Conservation (phyloP, 1,140 invertebrate genomes). For the Nixonia krombeini region DNA sequence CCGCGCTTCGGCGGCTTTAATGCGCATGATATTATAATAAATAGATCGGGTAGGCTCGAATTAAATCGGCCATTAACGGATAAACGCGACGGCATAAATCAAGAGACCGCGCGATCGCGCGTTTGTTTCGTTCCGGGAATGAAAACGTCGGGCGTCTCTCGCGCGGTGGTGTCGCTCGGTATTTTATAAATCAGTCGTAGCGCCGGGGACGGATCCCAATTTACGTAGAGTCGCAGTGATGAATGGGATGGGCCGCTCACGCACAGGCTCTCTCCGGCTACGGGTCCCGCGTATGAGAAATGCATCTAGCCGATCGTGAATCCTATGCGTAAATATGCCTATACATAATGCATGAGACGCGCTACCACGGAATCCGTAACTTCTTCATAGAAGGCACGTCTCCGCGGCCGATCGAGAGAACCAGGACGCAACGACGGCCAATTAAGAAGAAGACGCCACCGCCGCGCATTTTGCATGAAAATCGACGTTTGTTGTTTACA, state of each 20-base stretch:
- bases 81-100: no score
- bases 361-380: constrained; percentile 1
- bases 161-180: no score
- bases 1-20: no score
- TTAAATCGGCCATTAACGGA: no score
- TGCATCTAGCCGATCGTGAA: constrained; percentile 52
- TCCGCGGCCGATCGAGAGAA: constrained; percentile 6
- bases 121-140: no score
- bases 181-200: no score
- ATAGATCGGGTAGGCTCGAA: no score
- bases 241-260: constrained; percentile 36
- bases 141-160: no score
- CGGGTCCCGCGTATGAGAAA: constrained; percentile 47
- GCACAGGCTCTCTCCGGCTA: constrained; percentile 25
- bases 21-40: no score
- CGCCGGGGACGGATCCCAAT: no score
- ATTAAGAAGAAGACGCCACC: constrained; percentile 23
- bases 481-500: constrained; percentile 1
- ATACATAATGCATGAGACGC: constrained; percentile 60
- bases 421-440: constrained; percentile 9
- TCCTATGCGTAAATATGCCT: constrained; percentile 43
- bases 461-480: not conserved
- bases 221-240: no score
- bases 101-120: no score
- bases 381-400: constrained; percentile 26